Base-by-base conservation (phyloP, 1,140 invertebrate species). In the Acromyrmex heyeri region DNA sequence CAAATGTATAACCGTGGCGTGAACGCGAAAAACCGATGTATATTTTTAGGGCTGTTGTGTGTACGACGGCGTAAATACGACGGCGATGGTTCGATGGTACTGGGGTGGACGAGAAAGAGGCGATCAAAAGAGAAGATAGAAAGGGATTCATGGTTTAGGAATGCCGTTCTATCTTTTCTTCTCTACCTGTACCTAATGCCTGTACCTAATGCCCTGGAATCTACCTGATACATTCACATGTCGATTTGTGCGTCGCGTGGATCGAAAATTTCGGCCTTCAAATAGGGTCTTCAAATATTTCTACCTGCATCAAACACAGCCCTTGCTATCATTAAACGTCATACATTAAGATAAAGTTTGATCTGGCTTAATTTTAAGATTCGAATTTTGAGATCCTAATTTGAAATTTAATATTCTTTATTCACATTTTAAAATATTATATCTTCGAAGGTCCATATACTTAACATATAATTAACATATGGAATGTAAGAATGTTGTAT, bases 91-190 rank as follows among this genome's bases (percentile, higher is more conserved):
- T 21, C 44, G 18, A 64, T 48, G 61, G 34, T 24, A 24, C 24
- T 24, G 24, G 24, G 24, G 24, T 21, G 24, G 21, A 78, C 24
- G 53, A n/a, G 24, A 30, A 50, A 16, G 38, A 18, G 76, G 4
- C 14, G 55, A 38, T 12, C 8, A 65, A 77, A 12, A 16, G 57
- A 61, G 64, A 24, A 6, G 50, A 34, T 10, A 34, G 3, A 18
- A n/a, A 38, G 64, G 62, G 87, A 88, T 81, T 90, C 90, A 90
- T 38, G 81, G 83, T 90, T 90, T 88, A 90, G 88, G 91, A 92
- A 92, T 89, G 91, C 81, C 53, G 88, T 86, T 86, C 83, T 50
- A 78, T 88, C 57, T 30, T 77, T 53, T 75, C 44, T 62, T 62
- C 67, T 50, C 86, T 70, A 89, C 82, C 83, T 77, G 79, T 2